phyloP scores from a whole-genome alignment of 2,888 invertebrate genomes.

The Oxystoma pomonae region DNA sequence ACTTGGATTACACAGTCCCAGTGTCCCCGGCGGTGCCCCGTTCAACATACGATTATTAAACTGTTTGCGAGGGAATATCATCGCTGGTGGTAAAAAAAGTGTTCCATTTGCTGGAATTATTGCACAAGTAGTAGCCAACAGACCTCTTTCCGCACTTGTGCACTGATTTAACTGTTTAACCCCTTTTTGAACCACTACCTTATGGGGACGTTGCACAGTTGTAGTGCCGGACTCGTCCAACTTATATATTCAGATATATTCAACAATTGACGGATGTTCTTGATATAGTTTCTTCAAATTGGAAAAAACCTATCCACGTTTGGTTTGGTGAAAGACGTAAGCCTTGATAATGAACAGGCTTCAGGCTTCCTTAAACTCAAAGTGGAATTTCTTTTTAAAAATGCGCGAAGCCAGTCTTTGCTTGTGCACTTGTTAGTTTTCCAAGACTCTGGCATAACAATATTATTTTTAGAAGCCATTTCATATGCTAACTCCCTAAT shows the following conservation, averaged over 20 bases:
- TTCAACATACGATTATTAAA: conserved; percentile 36
- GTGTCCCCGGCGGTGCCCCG: conserved; percentile 38
- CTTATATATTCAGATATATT: conserved; percentile 26
- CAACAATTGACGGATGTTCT: conserved; percentile 15
- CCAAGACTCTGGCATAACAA: conserved; percentile 5
- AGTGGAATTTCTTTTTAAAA: conserved; percentile 15
- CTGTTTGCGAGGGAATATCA: conserved; percentile 39
- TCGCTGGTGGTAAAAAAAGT: conserved; percentile 30
- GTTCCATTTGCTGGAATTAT: conserved; percentile 34
- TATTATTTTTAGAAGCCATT: conserved; percentile 8
- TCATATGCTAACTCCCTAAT: conserved; percentile 6
- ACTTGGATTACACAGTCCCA: conserved; percentile 37
- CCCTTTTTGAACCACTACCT: conserved; percentile 28
- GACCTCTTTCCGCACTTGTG: conserved; percentile 39
- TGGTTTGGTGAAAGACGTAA: conserved; percentile 26
- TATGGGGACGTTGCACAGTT: conserved; percentile 26
- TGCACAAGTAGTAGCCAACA: conserved; percentile 37
- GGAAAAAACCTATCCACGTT: conserved; percentile 26
- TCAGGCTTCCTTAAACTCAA: conserved; percentile 28
- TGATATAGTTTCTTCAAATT: conserved; percentile 16
- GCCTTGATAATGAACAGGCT: conserved; percentile 26
- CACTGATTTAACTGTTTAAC: conserved; percentile 33
- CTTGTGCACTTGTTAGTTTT: conserved; percentile 8
- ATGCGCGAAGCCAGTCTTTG: conserved; percentile 23
- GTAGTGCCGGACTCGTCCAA: conserved; percentile 29